These are phyloP conservation scores for Gorsachius magnificus DNA, from an alignment of 2,797 vertebrate species.

Conservation along the genomic window DNA sequence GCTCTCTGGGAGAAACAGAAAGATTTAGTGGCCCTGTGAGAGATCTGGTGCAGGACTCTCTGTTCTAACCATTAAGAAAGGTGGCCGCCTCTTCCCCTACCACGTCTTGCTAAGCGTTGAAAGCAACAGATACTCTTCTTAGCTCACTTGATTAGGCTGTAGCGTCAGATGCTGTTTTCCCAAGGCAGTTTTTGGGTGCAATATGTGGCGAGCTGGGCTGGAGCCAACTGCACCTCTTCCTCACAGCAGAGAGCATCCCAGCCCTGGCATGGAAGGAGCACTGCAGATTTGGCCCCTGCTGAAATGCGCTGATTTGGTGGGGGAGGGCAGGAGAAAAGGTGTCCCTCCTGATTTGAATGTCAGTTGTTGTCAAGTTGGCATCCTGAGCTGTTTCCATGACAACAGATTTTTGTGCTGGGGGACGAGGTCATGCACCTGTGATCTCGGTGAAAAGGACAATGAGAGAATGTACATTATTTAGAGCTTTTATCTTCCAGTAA, in stretches of 20 bases:
- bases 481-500: slow-evolving; percentile 62
- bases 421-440: slow-evolving; percentile 72
- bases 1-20: background rate
- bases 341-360: slow-evolving; percentile 77
- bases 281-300: slow-evolving; percentile 39
- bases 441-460: slow-evolving; percentile 61
- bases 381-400: slow-evolving; percentile 70
- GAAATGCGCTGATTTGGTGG: background rate
- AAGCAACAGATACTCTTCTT: background rate
- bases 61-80: background rate
- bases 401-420: slow-evolving; percentile 63
- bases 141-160: background rate
- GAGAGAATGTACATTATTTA: slow-evolving; percentile 48
- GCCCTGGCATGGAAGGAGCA: background rate
- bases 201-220: background rate
- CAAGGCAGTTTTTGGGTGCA: background rate
- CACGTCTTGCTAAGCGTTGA: background rate
- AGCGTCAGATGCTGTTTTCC: background rate
- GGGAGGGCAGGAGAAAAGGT: slow-evolving; percentile 34
- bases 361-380: slow-evolving; percentile 74
- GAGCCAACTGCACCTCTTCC: background rate
- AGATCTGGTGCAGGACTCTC: background rate
- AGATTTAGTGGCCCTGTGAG: background rate
- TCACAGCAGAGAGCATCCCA: background rate
- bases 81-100: background rate